Base-by-base conservation (phyloP, 1,140 invertebrate species). In the Drosophila serrata region DNA sequence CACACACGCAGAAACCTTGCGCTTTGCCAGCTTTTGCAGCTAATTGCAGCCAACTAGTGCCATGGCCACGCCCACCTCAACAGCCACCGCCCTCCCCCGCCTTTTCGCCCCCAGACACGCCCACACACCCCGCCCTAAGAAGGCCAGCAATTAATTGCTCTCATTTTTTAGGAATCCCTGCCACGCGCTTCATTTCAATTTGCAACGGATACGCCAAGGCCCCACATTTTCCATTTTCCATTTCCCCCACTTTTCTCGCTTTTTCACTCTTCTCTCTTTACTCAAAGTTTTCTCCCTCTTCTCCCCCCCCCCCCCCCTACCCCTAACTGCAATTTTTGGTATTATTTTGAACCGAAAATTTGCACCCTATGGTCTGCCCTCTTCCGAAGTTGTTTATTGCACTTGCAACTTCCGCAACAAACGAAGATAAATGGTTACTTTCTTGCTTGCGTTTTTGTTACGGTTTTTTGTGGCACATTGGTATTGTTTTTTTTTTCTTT, bases 361-460 rank as follows among this genome's bases (percentile, higher is more conserved):
- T 77, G 68, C 69, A 75, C 64, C 75, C 80, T 60, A 68, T 76
- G 76, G 61, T 58, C 22, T 63, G 56, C 57, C 80, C 49, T 39
- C 33, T 65, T 67, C 77, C 61, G 46, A 75, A 81, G 81, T 84
- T 84, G 81, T 84, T 84, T 84, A 84, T 85, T 85, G 81, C 81
- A 74, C 62, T 73, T 84, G 81, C 82, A 86, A 87, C 79, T 87
- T 86, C 82, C 82, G 82, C 65, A 75, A 58, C 82, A 87, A 86
- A 86, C 82, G 82, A 86, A 86, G 82, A 86, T 86, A 87, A 82
- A 87, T 86, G 79, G 79, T 87, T 82, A 29, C 69, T 57, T 72
- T 81, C 55, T 67, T 68, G 59, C 33, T 33, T 17, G 46, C 37
- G 39, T 43, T 62, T 24, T 49, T 45, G 22, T 42, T 75, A 39